Conservation (phyloP, 2,797 vertebrate species). For the Acropternis orthonyx region DNA sequence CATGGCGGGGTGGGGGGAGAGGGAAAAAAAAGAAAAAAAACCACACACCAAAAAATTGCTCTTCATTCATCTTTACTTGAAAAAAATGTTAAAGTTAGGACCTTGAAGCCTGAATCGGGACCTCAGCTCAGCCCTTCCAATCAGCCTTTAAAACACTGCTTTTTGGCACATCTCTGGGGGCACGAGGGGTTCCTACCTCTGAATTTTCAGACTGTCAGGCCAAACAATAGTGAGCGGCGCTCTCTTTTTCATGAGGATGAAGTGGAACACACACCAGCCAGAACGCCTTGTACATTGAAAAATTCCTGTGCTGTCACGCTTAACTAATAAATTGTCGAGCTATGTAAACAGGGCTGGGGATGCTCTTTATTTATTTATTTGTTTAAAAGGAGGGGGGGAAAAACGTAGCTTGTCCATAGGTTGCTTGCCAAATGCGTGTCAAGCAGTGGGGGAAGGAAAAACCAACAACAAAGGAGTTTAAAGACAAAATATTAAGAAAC, state of each 20-base stretch:
- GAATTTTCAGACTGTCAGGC: not conserved
- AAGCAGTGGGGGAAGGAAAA: not conserved
- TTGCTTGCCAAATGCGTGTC: not conserved
- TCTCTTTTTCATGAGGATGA: not conserved
- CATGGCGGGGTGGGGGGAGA: too few relatives aligned
- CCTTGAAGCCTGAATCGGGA: not conserved
- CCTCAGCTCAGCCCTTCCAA: not conserved
- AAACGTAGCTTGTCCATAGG: not conserved
- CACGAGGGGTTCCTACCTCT: not conserved
- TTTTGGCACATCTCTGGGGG: not conserved
- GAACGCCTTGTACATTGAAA: not conserved
- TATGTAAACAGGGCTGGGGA: conserved; percentile 35
- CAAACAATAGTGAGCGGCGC: not conserved
- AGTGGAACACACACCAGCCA: conserved; percentile 9
- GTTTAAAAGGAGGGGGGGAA: rapidly evolving
- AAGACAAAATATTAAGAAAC: conserved; percentile 48
- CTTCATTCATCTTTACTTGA: not conserved
- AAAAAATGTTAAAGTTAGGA: not conserved
- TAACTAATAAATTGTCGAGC: not conserved
- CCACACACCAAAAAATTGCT: not conserved
- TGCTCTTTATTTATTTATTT: conserved; percentile 43
- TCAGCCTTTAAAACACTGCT: not conserved
- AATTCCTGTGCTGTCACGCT: conserved; percentile 58
- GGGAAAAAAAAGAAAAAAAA: too few relatives aligned
- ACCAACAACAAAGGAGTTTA: conserved; percentile 21